Evolutionary conservation across 2,888 invertebrate genomes (phyloP).

Genomic region (Apotomis capreana): DNA sequence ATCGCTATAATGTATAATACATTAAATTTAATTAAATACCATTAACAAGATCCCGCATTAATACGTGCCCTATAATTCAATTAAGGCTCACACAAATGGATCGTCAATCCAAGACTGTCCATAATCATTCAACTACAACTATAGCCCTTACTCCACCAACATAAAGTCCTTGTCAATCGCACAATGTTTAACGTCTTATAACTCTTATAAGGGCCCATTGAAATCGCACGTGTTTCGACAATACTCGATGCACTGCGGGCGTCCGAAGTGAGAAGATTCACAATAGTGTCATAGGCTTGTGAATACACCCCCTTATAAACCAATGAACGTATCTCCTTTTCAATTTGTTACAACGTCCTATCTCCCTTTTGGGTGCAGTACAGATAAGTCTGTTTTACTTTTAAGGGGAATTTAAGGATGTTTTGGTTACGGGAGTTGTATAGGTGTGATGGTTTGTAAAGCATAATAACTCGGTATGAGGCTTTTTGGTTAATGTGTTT

Average conservation of each 20-base stretch:
- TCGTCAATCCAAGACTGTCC: constrained; percentile 38
- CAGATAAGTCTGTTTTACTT: not conserved
- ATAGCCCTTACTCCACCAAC: not conserved
- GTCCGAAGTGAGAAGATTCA: constrained; percentile 74
- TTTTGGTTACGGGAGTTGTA: constrained; percentile 40
- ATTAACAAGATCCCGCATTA: constrained; percentile 65
- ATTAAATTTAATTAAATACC: constrained; percentile 51
- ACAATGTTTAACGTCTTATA: constrained; percentile 1
- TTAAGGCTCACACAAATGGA: constrained; percentile 55
- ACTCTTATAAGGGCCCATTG: constrained; percentile 66
- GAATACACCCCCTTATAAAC: constrained; percentile 20
- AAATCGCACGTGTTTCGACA: constrained; percentile 77
- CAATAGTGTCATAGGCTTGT: constrained; percentile 77
- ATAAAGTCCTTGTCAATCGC: constrained; percentile 12
- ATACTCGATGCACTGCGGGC: constrained; percentile 73
- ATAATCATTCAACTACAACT: not conserved
- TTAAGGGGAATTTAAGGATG: not conserved
- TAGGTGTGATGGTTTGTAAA: constrained; percentile 70
- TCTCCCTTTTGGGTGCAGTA: not conserved
- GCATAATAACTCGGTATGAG: constrained; percentile 74
- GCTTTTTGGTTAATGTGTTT: constrained; percentile 59
- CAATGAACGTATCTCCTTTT: constrained; percentile 18
- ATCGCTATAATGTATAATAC: too few relatives aligned
- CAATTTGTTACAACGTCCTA: constrained; percentile 1
- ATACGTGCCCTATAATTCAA: constrained; percentile 75